Conservation (phyloP, 2,797 vertebrate genomes). For the Cyprinella venusta region DNA sequence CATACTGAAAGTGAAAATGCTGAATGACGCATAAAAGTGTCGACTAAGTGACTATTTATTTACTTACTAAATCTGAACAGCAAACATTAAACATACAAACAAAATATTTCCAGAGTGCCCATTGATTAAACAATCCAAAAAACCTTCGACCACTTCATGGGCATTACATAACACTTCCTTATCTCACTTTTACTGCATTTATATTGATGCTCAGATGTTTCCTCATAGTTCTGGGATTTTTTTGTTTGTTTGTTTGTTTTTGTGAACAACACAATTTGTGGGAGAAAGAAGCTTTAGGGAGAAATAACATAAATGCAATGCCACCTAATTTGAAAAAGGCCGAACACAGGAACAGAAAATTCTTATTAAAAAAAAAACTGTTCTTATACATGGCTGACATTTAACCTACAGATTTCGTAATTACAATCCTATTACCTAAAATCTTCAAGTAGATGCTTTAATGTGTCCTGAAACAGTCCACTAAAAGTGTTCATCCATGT, state of each 20-base stretch:
- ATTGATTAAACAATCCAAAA: conserved; percentile 4
- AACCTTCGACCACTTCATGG: not conserved
- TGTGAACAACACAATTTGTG: not conserved
- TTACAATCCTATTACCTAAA: not conserved
- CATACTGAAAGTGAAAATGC: not conserved
- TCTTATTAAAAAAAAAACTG: not conserved
- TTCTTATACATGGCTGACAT: not conserved
- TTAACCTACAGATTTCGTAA: not conserved
- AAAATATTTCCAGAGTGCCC: not conserved
- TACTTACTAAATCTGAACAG: conserved; percentile 1
- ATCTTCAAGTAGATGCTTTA: too few species aligned
- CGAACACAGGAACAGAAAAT: not conserved
- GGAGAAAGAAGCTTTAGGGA: not conserved
- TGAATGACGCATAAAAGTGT: not conserved
- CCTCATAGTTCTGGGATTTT: too few species aligned
- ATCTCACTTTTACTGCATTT: not conserved
- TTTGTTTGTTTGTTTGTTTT: not conserved
- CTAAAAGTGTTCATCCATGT: not conserved
- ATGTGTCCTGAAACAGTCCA: not conserved
- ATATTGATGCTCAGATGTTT: not conserved
- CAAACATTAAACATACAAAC: not conserved
- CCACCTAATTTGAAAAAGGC: not conserved
- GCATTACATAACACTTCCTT: not conserved
- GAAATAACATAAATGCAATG: not conserved
- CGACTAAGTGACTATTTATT: not conserved